Base-by-base conservation (phyloP, 2,888 invertebrate genomes). In the Spisula subtruncata region DNA sequence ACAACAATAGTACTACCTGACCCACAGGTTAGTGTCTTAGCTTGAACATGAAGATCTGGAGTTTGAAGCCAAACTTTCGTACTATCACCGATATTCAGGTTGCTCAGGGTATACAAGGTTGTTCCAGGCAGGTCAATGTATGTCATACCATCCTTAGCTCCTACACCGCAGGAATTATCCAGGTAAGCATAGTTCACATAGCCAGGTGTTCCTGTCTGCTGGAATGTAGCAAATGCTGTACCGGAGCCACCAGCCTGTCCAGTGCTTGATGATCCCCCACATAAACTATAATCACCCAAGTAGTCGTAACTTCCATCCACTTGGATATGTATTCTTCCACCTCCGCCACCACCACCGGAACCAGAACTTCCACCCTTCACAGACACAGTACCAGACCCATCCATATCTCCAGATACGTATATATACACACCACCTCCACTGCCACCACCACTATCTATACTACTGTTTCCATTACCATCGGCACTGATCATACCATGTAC, bases 241-340 rank as follows among this genome's bases (percentile, higher is more conserved):
- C 95, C 95, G 8, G 95, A 91, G 0, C 94, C 94, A 46, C 95
- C 95, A 10, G 93, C 88, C 54, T 91, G 93, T 1, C 87, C 90
- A 2, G 14, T 35, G 5, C 81, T 82, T 12, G 93, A 92, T 14
- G 90, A 92, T 12, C 95, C 95, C 79, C 95, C 95, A 32, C 84
- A 89, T 1, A 93, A 71, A 12, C 54, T 60, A 56, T 91, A 93
- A 0, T 35, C 86, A 12, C 95, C 95, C 18, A 91, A 91, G 81
- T 89, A 95, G 54, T 94, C 93, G 88, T 91, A 94, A n/a, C 90
- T 82, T 29, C 90, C 91, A 12, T 79, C 48, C 5, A 93, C 90
- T 25, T 83, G 46, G 6, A 94, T 41, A 18, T 87, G 51, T 6
- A 94, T 88, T 80, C 95, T 91, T 46, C 95, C 95, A 35, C 94